These are phyloP conservation scores for Drosophila carrolli DNA, from an alignment of 1,140 invertebrate species.

Conservation along the genomic window DNA sequence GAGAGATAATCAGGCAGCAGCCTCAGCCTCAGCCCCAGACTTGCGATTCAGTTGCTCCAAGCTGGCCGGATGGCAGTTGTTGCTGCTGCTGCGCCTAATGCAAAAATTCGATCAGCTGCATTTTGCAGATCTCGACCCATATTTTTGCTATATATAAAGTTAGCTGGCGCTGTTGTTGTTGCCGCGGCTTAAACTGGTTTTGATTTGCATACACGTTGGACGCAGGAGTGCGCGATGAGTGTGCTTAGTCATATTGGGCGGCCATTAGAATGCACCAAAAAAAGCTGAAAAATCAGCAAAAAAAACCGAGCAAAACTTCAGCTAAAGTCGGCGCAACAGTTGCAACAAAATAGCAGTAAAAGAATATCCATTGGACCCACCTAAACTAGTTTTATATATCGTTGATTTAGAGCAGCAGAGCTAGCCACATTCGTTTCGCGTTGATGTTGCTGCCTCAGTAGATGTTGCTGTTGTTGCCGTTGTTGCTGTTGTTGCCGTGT, in stretches of 20 bases:
- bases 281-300: conserved; percentile 13
- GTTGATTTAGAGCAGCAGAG: conserved; percentile 74
- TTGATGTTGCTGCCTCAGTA: conserved; percentile 44
- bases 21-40: conserved; percentile 46
- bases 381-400: conserved; percentile 83
- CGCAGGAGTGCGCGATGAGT: conserved; percentile 83
- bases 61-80: conserved; percentile 73
- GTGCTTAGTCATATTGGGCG: conserved; percentile 84
- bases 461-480: conserved; percentile 31
- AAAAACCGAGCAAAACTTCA: conserved; percentile 31
- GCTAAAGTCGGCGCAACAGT: conserved; percentile 39
- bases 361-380: conserved; percentile 84
- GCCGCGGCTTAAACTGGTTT: conserved; percentile 73
- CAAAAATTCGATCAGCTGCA: conserved; percentile 84
- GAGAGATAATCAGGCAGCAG: conserved; percentile 76
- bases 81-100: conserved; percentile 77
- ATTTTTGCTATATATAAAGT: conserved; percentile 74
- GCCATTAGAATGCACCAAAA: conserved; percentile 82
- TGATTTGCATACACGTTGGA: conserved; percentile 83
- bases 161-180: conserved; percentile 43
- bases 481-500: conserved; percentile 52
- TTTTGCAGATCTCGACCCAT: conserved; percentile 84
- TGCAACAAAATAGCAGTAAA: conserved; percentile 81
- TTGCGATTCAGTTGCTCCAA: conserved; percentile 48
- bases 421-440: conserved; percentile 76